These are phyloP conservation scores for Leucoma salicis DNA, from an alignment of 2,888 invertebrate genomes.

Conservation along the genomic window DNA sequence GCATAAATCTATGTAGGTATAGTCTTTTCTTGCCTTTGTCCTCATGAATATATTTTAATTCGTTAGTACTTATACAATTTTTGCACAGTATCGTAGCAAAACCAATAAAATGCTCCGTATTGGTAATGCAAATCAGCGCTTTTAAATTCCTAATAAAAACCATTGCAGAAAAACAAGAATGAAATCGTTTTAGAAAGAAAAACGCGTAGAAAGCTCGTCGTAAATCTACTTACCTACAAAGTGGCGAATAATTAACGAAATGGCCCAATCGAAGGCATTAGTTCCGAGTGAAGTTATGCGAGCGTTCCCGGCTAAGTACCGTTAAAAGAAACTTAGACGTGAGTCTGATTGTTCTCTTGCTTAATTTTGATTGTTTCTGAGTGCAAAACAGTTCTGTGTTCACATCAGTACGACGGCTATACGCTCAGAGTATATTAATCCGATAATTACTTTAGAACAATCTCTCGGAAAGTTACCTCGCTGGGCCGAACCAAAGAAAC, in stretches of 20 bases:
- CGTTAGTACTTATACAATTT: constrained; percentile 25
- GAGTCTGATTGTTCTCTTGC: constrained; percentile 73
- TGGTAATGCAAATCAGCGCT: constrained; percentile 58
- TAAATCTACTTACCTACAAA: constrained; percentile 81
- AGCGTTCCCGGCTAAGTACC: constrained; percentile 70
- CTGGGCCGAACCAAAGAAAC: constrained; percentile 54
- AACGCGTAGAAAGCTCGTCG: constrained; percentile 63
- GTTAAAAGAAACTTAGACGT: constrained; percentile 81
- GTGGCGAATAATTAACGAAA: constrained; percentile 82
- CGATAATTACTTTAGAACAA: constrained; percentile 80
- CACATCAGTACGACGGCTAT: constrained; percentile 63
- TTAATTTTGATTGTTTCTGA: constrained; percentile 79
- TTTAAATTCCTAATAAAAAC: constrained; percentile 62
- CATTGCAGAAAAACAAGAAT: constrained; percentile 59
- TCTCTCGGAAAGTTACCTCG: constrained; percentile 65
- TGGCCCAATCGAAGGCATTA: constrained; percentile 80
- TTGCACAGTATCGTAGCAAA: constrained; percentile 36
- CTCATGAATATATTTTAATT: constrained; percentile 31
- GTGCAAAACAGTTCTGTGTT: constrained; percentile 66
- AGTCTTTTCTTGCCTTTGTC: too few relatives aligned
- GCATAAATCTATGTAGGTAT: too few relatives aligned
- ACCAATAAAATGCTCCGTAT: constrained; percentile 47
- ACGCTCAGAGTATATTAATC: constrained; percentile 74
- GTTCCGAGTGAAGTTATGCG: constrained; percentile 75
- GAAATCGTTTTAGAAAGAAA: constrained; percentile 49